phyloP scores from a whole-genome alignment of 2,797 vertebrate genomes.

The Leptodactylus fallax region DNA sequence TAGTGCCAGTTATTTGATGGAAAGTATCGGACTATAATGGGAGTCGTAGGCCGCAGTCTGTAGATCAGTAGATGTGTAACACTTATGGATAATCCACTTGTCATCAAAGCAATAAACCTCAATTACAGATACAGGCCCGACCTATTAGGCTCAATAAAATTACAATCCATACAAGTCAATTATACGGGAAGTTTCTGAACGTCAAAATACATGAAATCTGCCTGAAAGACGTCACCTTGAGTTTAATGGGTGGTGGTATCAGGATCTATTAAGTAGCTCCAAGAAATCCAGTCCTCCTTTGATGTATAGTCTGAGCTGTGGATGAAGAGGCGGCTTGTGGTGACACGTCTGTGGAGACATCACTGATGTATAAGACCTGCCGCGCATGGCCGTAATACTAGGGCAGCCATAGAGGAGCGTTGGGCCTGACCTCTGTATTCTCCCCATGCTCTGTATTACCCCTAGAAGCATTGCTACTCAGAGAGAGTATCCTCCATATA shows the following conservation, averaged over 20 bases:
- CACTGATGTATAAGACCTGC: too few species aligned
- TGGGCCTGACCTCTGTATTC: too few species aligned
- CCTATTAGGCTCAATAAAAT: background rate
- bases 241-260: slow-evolving; percentile 7
- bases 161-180: background rate
- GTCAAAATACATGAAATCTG: background rate
- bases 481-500: too few species aligned
- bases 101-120: background rate
- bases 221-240: background rate
- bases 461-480: too few species aligned
- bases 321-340: slow-evolving; percentile 27
- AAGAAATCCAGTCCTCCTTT: slow-evolving; percentile 36
- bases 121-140: background rate
- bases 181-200: background rate
- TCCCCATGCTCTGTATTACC: too few species aligned
- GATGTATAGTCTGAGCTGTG: slow-evolving; percentile 43
- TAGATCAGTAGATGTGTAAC: background rate
- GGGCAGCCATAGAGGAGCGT: too few species aligned
- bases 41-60: too few species aligned
- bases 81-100: background rate
- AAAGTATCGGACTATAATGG: too few species aligned
- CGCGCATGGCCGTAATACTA: too few species aligned
- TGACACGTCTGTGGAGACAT: background rate
- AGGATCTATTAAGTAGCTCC: background rate
- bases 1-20: too few species aligned